phyloP scores from a whole-genome alignment of 2,888 invertebrate genomes.

The Chaitophorus viminalis region DNA sequence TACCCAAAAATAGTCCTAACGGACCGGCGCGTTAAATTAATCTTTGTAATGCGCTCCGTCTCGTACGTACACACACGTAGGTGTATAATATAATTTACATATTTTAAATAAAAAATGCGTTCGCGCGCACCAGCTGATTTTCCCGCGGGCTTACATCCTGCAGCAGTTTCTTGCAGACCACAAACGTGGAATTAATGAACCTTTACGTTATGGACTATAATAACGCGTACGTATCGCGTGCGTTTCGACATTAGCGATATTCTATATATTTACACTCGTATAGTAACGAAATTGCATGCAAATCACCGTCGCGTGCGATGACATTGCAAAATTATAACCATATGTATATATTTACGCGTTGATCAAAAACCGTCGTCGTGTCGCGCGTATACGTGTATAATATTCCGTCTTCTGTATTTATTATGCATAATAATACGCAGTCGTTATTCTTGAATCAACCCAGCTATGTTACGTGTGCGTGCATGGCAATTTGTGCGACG shows the following conservation, averaged over 20 bases:
- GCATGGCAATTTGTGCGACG: background rate
- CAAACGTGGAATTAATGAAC: background rate
- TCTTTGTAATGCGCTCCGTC: no score
- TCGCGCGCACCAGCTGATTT: no score
- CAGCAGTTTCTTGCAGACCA: background rate
- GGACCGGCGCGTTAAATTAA: no score
- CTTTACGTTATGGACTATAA: background rate
- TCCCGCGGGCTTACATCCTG: background rate
- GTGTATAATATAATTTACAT: no score
- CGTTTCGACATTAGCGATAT: background rate
- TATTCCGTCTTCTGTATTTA: background rate
- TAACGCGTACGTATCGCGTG: background rate
- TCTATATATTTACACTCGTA: no score
- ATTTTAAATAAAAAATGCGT: no score
- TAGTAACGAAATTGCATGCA: background rate
- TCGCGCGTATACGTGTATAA: background rate
- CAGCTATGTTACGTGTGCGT: background rate
- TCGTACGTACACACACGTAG: no score
- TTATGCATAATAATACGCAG: background rate
- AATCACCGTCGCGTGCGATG: background rate
- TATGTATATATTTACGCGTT: background rate
- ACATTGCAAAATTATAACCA: background rate
- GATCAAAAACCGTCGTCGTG: background rate
- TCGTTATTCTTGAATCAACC: background rate
- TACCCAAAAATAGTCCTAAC: no score